phyloP scores from a whole-genome alignment of 2,888 invertebrate species.

The Dorcus hopei region DNA sequence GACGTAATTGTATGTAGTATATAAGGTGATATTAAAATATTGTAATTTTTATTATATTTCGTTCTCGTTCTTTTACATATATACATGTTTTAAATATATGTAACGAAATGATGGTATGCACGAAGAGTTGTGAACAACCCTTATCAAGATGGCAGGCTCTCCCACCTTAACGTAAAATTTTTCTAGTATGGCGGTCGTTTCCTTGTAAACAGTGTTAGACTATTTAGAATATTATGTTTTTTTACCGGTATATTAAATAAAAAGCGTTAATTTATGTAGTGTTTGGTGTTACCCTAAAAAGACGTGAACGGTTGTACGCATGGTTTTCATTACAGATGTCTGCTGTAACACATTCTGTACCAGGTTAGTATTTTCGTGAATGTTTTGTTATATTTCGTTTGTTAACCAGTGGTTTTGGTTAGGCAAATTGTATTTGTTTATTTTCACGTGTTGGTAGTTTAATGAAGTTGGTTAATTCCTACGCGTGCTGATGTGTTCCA shows the following conservation, averaged over 20 bases:
- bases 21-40: no score
- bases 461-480: no score
- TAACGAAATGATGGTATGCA: no score
- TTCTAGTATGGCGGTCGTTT: constrained; percentile 50
- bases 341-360: constrained; percentile 54
- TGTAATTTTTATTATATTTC: no score
- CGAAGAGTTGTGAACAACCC: constrained; percentile 14
- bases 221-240: constrained; percentile 21
- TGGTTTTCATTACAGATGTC: constrained; percentile 52
- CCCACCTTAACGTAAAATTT: constrained; percentile 40
- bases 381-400: not conserved
- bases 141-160: constrained; percentile 29
- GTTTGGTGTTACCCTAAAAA: constrained; percentile 33
- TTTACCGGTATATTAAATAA: constrained; percentile 12
- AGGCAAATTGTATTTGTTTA: no score
- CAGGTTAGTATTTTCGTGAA: constrained; percentile 47
- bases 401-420: no score
- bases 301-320: constrained; percentile 38
- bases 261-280: constrained; percentile 20
- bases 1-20: no score
- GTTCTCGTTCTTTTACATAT: no score
- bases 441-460: no score
- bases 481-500: no score
- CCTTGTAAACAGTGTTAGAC: constrained; percentile 49
- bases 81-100: no score